phyloP scores from a whole-genome alignment of 2,797 vertebrate species.

The Triplophysa bombifrons region DNA sequence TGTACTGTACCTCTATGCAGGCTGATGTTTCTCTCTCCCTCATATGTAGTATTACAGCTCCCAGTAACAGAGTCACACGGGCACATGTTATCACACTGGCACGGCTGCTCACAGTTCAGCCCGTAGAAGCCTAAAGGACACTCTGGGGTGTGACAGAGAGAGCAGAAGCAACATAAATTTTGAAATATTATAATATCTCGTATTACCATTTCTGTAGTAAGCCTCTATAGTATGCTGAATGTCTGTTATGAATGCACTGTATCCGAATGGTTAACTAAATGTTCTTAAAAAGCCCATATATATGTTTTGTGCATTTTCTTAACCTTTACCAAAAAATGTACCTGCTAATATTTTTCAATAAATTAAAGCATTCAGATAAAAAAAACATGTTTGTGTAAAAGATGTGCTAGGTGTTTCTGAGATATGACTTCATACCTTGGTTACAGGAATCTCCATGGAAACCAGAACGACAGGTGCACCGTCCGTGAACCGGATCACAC shows the following conservation, averaged over 20 bases:
- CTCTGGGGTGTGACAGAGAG: constrained; percentile 65
- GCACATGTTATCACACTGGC: constrained; percentile 79
- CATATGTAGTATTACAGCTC: constrained; percentile 77
- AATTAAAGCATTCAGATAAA: too few relatives aligned
- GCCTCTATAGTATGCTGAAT: too few relatives aligned
- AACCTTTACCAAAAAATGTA: too few relatives aligned
- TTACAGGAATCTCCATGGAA: constrained; percentile 79
- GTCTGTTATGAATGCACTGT: too few relatives aligned
- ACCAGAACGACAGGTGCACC: constrained; percentile 80
- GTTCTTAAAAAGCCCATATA: too few relatives aligned
- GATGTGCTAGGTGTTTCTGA: not conserved
- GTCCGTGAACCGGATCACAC: constrained; percentile 80
- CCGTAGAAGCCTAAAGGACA: constrained; percentile 86
- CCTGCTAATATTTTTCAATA: too few relatives aligned
- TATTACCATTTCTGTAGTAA: too few relatives aligned
- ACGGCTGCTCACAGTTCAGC: constrained; percentile 73
- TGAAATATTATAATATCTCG: too few relatives aligned
- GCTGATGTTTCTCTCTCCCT: constrained; percentile 58
- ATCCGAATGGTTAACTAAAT: too few relatives aligned
- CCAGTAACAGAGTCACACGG: constrained; percentile 84
- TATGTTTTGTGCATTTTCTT: too few relatives aligned
- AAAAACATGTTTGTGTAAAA: too few relatives aligned
- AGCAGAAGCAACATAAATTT: not conserved
- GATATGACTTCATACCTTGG: constrained; percentile 70
- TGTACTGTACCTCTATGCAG: constrained; percentile 76